A percentile compares a stretch with the other conserved stretches of the same genome.
These are phyloP conservation scores for Fulmarus glacialis DNA, from an alignment of 2,113 vertebrate species.

Conservation along the genomic window DNA sequence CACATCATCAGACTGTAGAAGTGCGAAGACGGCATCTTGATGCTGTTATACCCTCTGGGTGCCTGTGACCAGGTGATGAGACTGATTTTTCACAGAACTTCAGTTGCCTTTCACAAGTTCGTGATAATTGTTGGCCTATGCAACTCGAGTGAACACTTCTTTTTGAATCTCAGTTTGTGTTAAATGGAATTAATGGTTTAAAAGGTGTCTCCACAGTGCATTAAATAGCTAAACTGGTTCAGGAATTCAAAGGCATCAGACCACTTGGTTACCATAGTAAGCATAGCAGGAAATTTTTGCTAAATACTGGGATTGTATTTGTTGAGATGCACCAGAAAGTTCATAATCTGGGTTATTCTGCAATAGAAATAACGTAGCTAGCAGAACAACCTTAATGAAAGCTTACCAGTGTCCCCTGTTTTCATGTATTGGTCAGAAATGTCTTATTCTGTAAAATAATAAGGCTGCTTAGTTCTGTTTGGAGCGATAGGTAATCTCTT, in stretches of 20 bases:
- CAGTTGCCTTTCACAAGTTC: not conserved
- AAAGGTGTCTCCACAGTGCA: not conserved
- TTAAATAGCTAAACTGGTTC: not conserved
- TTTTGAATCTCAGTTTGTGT: not conserved
- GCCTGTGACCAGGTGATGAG: constrained; percentile 1
- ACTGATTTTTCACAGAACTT: not conserved
- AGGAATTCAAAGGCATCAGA: not conserved
- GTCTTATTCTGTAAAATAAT: not conserved
- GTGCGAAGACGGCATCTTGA: not conserved
- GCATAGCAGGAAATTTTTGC: not conserved
- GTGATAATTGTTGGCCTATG: not conserved
- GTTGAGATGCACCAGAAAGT: not conserved
- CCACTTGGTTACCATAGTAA: not conserved
- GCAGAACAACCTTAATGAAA: not conserved
- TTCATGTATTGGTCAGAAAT: not conserved
- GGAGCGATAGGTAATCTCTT: not conserved
- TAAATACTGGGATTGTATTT: not conserved
- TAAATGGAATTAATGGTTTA: not conserved
- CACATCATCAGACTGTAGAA: not conserved
- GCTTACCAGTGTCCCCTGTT: not conserved
- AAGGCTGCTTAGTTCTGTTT: not conserved
- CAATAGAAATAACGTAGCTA: not conserved
- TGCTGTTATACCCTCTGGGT: not conserved
- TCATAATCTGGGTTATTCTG: not conserved
- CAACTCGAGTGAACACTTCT: not conserved